Evolutionary conservation across 2,797 vertebrate species (phyloP), one percentile per base, ranked within the genome.

Genomic region (Typhlichthys eigenmanni): DNA sequence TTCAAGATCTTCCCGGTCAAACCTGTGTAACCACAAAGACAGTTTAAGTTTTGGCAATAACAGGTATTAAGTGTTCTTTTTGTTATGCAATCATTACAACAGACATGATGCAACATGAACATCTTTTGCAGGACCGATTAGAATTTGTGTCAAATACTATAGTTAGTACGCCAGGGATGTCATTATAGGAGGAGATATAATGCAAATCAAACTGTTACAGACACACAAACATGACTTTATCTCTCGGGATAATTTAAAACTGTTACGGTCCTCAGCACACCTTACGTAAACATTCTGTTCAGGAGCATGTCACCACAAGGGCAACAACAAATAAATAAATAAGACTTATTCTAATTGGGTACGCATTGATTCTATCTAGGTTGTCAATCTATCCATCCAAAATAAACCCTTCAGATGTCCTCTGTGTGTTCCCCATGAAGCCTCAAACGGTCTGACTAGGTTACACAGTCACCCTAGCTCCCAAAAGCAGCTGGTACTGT

Each of bases 1-100:
- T 91, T 94, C 53, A 98, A 86, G 74, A 98, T 96, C 84, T 94
- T 97, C 64, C 97, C 97, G 7, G 94, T 69, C 47, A 97, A 76
- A 10, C 93, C 97, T 99, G 86, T 70, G 74, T 81, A 89, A 56
- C 84, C 81, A 55, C 64, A 4, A 73, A 65, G 74, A 51, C 19
- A 4, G 14, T 61, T 74, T 12, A 19, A 55, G 12, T 12, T 38
- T n/a, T 14, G 14, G 10, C 29, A 13, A 59, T 47, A 13, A 59
- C 46, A 47, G 1, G 46, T n/a, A 24, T 24, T 24, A 24, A 24
- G 24, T 24, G 24, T 24, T 24, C 24, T 24, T 24, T 24, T 24
- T 24, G 24, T 24, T 24, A 24, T 24, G 24, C 24, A 24, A 53
- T 16, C 19, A 13, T 53, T 10, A 24, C 51, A 53, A 19, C 7